These are phyloP conservation scores for Apus apus DNA, from an alignment of 2,113 vertebrate species.

Conservation along the genomic window DNA sequence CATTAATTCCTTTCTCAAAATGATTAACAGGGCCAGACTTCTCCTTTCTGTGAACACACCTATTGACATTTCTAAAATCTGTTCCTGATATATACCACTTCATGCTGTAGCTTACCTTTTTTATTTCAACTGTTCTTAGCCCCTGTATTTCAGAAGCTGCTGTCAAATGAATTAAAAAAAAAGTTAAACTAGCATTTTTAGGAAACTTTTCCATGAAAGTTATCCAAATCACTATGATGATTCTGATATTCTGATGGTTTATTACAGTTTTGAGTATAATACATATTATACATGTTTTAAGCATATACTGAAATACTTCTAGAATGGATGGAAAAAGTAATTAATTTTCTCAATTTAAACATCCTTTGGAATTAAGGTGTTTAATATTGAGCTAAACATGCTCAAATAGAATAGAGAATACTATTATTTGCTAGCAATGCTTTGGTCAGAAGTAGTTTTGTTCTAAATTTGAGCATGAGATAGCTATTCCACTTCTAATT, in stretches of 20 bases:
- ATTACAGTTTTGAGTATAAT: neutral
- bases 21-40: neutral
- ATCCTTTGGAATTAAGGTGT: too few species aligned
- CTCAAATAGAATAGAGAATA: neutral
- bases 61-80: neutral
- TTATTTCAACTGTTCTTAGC: slow-evolving; percentile 89
- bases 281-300: neutral
- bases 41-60: neutral
- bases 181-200: neutral
- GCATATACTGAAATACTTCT: neutral
- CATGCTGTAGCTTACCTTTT: slow-evolving; percentile 79
- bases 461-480: slow-evolving; percentile 38
- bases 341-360: slow-evolving; percentile 15
- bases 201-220: neutral
- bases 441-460: neutral
- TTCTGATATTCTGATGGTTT: neutral
- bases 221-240: neutral
- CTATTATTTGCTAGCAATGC: neutral
- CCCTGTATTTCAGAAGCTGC: slow-evolving; percentile 84
- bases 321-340: neutral
- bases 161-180: slow-evolving; percentile 52
- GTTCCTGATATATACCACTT: neutral
- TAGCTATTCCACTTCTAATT: neutral
- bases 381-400: neutral
- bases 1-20: neutral